A percentile compares a stretch with the other conserved stretches of the same genome.
These are phyloP conservation scores for Plebejus argus DNA, from an alignment of 2,888 invertebrate genomes.

Conservation along the genomic window DNA sequence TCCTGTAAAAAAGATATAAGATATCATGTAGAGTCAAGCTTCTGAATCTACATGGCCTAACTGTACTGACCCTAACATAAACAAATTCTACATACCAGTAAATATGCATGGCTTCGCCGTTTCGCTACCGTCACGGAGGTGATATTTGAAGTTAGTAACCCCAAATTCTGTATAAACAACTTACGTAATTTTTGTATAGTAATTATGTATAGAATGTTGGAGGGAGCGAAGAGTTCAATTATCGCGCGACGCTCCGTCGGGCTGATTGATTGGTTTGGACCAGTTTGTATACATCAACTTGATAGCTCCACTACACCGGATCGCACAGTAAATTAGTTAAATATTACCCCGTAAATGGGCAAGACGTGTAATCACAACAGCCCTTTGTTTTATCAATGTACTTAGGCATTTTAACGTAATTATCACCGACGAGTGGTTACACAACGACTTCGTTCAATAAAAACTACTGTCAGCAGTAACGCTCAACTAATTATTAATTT, in stretches of 20 bases:
- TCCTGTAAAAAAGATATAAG: no score
- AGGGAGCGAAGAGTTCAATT: slow-evolving; percentile 76
- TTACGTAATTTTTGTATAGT: slow-evolving; percentile 78
- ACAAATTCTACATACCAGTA: no score
- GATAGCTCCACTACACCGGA: slow-evolving; percentile 63
- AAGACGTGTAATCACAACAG: slow-evolving; percentile 20
- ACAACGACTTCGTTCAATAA: no score
- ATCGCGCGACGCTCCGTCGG: slow-evolving; percentile 67
- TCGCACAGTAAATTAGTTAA: slow-evolving; percentile 63
- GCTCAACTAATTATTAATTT: background rate
- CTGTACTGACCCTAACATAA: no score
- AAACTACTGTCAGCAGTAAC: background rate
- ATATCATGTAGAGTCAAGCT: no score
- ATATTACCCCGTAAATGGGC: slow-evolving; percentile 35
- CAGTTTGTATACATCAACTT: slow-evolving; percentile 64
- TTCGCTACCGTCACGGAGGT: no score
- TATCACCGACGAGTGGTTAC: background rate
- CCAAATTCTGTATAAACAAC: background rate
- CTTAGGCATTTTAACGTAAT: background rate
- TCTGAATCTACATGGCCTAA: no score
- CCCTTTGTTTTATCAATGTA: background rate
- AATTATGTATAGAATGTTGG: slow-evolving; percentile 75
- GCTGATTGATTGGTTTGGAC: slow-evolving; percentile 75
- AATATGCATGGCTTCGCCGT: no score
- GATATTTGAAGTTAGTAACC: no score